Percentiles rank a stretch among this genome's conserved stretches.
Evolutionary conservation across 2,113 vertebrate genomes (phyloP).

Genomic region (Stegastes partitus): DNA sequence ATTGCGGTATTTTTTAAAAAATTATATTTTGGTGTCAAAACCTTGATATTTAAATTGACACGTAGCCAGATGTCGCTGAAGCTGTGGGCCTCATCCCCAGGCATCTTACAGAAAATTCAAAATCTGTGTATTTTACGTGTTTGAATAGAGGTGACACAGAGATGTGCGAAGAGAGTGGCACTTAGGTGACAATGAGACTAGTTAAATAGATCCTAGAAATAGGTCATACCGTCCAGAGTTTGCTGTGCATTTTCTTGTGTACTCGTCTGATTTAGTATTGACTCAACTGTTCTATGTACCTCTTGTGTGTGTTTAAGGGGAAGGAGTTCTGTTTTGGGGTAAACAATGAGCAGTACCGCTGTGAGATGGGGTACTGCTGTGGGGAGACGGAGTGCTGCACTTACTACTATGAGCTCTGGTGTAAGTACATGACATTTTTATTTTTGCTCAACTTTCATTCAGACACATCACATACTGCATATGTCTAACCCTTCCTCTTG

Average conservation of each 20-base stretch:
- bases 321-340: slow-evolving; percentile 88
- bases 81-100: not conserved
- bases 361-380: slow-evolving; percentile 90
- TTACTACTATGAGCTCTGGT: slow-evolving; percentile 90
- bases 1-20: not conserved
- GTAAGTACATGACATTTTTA: slow-evolving; percentile 74
- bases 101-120: not conserved
- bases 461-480: not conserved
- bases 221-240: not conserved
- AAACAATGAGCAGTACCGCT: slow-evolving; percentile 88
- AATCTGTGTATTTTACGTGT: not conserved
- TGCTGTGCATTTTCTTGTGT: slow-evolving; percentile 17
- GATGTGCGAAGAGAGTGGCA: slow-evolving; percentile 8
- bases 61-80: not conserved
- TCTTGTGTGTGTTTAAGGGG: slow-evolving; percentile 77
- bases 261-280: slow-evolving; percentile 36
- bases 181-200: slow-evolving; percentile 14
- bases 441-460: not conserved
- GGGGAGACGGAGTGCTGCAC: slow-evolving; percentile 89
- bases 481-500: not conserved
- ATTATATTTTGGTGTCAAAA: not conserved
- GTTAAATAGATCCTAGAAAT: slow-evolving; percentile 20
- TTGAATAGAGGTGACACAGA: not conserved
- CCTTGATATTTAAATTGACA: not conserved
- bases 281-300: slow-evolving; percentile 14